Evolutionary conservation across 1,140 invertebrate genomes (phyloP).

Genomic region (Dendroctonus valens): DNA sequence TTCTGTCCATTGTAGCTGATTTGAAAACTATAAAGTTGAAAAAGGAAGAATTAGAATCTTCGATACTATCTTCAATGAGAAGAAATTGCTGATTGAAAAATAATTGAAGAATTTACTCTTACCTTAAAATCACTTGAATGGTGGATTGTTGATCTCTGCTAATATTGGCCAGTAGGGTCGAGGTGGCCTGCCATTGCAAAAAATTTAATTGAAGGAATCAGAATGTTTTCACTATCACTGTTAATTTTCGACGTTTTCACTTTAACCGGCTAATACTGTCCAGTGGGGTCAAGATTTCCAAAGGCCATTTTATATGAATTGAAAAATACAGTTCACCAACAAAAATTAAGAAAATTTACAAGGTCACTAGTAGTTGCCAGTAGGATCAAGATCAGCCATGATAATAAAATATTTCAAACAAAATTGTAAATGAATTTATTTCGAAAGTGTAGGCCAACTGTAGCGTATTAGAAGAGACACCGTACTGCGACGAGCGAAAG

Average conservation of each 20-base stretch:
- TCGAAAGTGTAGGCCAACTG: too few relatives aligned
- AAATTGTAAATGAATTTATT: too few relatives aligned
- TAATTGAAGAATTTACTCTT: neutral
- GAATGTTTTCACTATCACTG: neutral
- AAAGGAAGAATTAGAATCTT: too few relatives aligned
- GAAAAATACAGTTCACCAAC: too few relatives aligned
- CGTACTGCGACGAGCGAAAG: slow-evolving; percentile 38
- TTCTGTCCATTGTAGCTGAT: slow-evolving; percentile 36
- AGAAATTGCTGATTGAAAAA: too few relatives aligned
- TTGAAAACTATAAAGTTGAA: too few relatives aligned
- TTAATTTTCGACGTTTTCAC: slow-evolving; percentile 5
- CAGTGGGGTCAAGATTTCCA: slow-evolving; percentile 43
- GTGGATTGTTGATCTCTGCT: neutral
- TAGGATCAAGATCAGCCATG: too few relatives aligned
- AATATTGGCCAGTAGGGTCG: slow-evolving; percentile 50
- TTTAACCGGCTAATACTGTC: slow-evolving; percentile 39
- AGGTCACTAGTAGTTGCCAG: too few relatives aligned
- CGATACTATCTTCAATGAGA: too few relatives aligned
- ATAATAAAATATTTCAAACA: too few relatives aligned
- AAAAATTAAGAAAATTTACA: too few relatives aligned
- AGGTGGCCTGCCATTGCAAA: slow-evolving; percentile 41
- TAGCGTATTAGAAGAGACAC: slow-evolving; percentile 5
- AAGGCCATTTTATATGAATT: too few relatives aligned
- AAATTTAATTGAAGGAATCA: slow-evolving; percentile 4
- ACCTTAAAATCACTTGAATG: neutral